Base-by-base conservation (phyloP, 2,113 vertebrate species). In the Lycaon pictus region DNA sequence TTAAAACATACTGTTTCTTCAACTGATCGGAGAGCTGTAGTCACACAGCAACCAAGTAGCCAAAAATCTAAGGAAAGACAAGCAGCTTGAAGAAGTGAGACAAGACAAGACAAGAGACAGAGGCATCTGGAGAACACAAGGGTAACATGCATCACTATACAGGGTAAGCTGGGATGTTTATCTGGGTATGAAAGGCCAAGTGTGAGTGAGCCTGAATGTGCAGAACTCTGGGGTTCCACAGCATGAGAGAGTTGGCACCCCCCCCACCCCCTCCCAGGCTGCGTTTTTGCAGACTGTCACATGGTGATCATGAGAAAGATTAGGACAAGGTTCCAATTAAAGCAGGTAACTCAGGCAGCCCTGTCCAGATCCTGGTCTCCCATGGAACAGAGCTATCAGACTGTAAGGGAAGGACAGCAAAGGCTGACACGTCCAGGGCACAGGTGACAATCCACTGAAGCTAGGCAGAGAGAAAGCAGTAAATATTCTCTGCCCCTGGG, bases 201-300 rank as follows among this genome's bases (percentile, higher is more conserved):
- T 71, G 19, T 62, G 43, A 25, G 7, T 51, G 22, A 71, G 5
- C 60, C 2, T 32, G 32, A n/a, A 7, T 60, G n/a, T 32, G 13
- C 11, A n/a, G 25, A 84, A 79, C 25, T 79, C 43, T 20, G 43
- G 11, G 63, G 22, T 43, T n/a, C 7, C 43, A 51, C 12, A 10
- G 20, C 43, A 55, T 5, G 15, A 16, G 4, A 16, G 5, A 63
- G 19, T 69, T 37, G 27, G 43, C 3, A 55, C 4, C 5, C 43
- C 35, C 27, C 7, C 74, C 4, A 1, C 11, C 4, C 5, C 43
- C 35, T 27, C 7, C 74, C 4, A 1, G 16, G 4, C 4, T 25
- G 58, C 29, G 3, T 90, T 29, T 84, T 56, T 55, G 15, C 69
- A 84, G 69, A 89, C 25, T 88, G 62, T 15, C 53, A 84, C 20